These are phyloP conservation scores for Epinotia ramella DNA, from an alignment of 2,888 invertebrate species.

Conservation along the genomic window DNA sequence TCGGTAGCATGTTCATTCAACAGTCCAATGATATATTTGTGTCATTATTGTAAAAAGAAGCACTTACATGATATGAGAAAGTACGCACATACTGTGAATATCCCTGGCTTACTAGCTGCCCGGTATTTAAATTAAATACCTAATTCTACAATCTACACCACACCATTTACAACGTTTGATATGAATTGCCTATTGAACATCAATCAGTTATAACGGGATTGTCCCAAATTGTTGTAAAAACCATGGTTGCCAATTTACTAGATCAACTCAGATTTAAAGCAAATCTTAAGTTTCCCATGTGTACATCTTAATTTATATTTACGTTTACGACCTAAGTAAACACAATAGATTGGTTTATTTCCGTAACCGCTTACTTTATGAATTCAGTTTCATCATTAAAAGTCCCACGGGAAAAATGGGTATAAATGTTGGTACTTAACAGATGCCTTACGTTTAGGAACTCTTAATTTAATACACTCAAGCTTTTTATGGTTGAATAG, in stretches of 20 bases:
- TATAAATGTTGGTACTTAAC: not conserved
- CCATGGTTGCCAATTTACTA: too few relatives aligned
- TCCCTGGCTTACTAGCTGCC: not conserved
- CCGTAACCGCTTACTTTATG: not conserved
- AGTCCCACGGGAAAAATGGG: not conserved
- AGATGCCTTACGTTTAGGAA: constrained; percentile 26
- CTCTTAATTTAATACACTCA: constrained; percentile 25
- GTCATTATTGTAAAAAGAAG: not conserved
- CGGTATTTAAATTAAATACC: not conserved
- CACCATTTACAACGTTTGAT: too few relatives aligned
- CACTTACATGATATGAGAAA: constrained; percentile 7
- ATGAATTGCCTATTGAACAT: not conserved
- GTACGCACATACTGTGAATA: not conserved
- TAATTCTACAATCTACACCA: too few relatives aligned
- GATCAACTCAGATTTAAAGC: not conserved
- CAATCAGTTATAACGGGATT: not conserved
- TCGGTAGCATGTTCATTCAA: not conserved
- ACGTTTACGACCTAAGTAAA: not conserved
- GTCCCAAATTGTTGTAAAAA: not conserved
- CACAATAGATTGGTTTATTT: not conserved
- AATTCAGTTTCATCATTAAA: not conserved
- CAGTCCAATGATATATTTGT: constrained; percentile 2
- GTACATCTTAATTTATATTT: not conserved
- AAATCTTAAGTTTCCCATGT: not conserved
- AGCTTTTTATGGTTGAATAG: constrained; percentile 38